Percentiles rank a stretch among this genome's conserved stretches.
These are phyloP conservation scores for Autographa gamma DNA, from an alignment of 2,888 invertebrate genomes.

Conservation along the genomic window DNA sequence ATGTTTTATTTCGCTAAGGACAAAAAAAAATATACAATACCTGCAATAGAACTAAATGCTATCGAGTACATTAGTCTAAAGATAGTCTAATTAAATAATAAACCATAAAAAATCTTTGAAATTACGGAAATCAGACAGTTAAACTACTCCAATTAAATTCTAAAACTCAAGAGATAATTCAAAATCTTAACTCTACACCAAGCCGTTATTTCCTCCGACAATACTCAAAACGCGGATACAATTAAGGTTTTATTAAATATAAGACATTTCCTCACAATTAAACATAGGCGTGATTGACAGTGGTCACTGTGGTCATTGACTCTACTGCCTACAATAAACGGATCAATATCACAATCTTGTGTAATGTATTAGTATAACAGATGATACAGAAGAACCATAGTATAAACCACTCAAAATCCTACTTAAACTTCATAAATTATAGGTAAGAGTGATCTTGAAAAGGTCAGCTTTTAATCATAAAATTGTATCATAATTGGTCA, in stretches of 20 bases:
- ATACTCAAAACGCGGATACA: conserved; percentile 26
- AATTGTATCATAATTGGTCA: too few species aligned
- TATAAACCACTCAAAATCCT: too few species aligned
- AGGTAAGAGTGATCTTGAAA: too few species aligned
- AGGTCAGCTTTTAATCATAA: too few species aligned
- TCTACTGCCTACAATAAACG: conserved; percentile 54
- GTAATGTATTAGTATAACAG: conserved; percentile 18
- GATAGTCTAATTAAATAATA: too few species aligned
- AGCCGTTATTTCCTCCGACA: conserved; percentile 19
- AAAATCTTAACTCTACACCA: background rate
- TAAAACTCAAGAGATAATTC: background rate
- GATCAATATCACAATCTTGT: conserved; percentile 53
- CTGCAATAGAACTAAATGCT: too few species aligned
- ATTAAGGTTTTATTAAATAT: conserved; percentile 27
- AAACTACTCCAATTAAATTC: background rate
- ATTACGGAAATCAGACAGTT: too few species aligned
- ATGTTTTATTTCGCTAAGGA: too few species aligned
- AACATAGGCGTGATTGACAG: conserved; percentile 33
- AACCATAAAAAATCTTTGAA: too few species aligned
- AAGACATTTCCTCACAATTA: conserved; percentile 36
- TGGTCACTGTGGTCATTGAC: conserved; percentile 50
- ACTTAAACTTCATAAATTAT: too few species aligned
- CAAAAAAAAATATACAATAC: too few species aligned
- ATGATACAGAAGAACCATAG: conserved; percentile 37
- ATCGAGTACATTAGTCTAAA: too few species aligned